phyloP scores from a whole-genome alignment of 2,113 vertebrate species.

The Smithornis capensis region DNA sequence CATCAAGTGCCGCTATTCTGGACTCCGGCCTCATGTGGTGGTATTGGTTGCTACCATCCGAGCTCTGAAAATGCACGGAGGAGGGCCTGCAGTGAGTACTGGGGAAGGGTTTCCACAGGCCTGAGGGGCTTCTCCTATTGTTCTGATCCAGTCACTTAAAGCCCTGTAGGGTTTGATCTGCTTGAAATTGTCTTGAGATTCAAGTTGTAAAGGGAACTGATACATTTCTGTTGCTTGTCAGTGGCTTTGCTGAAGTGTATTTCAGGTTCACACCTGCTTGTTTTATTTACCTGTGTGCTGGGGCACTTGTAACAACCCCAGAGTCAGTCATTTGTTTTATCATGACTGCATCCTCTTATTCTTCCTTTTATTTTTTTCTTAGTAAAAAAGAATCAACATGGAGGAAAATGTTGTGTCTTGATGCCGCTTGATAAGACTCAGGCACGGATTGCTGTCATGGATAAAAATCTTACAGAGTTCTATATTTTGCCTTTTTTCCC shows the following conservation, averaged over 20 bases:
- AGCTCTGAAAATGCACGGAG: conserved; percentile 98
- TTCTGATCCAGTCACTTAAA: not conserved
- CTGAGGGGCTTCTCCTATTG: not conserved
- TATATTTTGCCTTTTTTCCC: not conserved
- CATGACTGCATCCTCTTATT: not conserved
- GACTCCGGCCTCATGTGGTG: conserved; percentile 90
- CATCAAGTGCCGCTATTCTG: conserved; percentile 95
- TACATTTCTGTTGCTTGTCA: not conserved
- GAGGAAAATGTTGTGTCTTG: not conserved
- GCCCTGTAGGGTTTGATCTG: not conserved
- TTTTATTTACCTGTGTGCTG: not conserved
- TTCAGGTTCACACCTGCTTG: not conserved
- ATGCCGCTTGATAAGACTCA: not conserved
- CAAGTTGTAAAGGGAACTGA: not conserved
- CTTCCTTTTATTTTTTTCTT: not conserved
- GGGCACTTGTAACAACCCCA: not conserved
- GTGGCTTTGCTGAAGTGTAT: not conserved
- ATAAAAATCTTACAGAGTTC: not conserved
- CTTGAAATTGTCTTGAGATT: not conserved
- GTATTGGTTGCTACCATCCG: conserved; percentile 93
- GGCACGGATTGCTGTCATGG: fast-evolving
- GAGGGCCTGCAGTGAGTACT: conserved; percentile 88
- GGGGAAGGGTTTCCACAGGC: not conserved
- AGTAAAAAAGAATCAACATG: not conserved
- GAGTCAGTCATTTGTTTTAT: not conserved